Evolutionary conservation across 2,113 vertebrate species (phyloP), one percentile per base, ranked within the genome.

Genomic region (Mormoops blainvillei): DNA sequence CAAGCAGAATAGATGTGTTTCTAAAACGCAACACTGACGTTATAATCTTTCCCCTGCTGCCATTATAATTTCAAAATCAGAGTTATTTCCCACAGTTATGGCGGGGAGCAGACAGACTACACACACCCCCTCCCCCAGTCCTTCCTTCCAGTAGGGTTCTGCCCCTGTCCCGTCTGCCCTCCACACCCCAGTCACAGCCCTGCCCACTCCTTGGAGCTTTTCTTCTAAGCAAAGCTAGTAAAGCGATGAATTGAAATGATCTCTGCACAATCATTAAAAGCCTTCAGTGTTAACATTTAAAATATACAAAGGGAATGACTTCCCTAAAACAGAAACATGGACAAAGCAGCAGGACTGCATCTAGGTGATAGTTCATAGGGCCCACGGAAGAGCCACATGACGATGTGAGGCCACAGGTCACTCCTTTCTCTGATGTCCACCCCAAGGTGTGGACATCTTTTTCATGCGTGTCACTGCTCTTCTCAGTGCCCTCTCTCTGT

Each of bases 1-100:
- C 97, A 90, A 76, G 84, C 97, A 97, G 26, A 74, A 96, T 94
- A 97, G 93, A 91, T 92, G 68, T 94, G 78, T 97, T 96, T 98
- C 96, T 95, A 84, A 86, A 1, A 5, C 87, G 97, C 41, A 87
- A 87, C 71, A 18, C 4, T 84, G 93, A 87, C 74, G 36, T 84
- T 36, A 33, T 68, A 73, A 71, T 88, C 36, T 82, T 81, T 95
- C 71, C 36, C 73, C 33, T 91, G 68, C 22, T 54, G 78, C 1
- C 43, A 78, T 76, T 92, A 48, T 45, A 76, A 82, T 80, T 48
- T 58, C 74, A 73, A 87, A 94, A 54, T 70, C 65, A 80, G 81
- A 81, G 36, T 58, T 80, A 80, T 50, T 92, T 80, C 58, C 33
- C 58, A n/a, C 3, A 63, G 54, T 26, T 87, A 14, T 13, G 3